phyloP scores from a whole-genome alignment of 2,113 vertebrate genomes.

The Calypte anna region DNA sequence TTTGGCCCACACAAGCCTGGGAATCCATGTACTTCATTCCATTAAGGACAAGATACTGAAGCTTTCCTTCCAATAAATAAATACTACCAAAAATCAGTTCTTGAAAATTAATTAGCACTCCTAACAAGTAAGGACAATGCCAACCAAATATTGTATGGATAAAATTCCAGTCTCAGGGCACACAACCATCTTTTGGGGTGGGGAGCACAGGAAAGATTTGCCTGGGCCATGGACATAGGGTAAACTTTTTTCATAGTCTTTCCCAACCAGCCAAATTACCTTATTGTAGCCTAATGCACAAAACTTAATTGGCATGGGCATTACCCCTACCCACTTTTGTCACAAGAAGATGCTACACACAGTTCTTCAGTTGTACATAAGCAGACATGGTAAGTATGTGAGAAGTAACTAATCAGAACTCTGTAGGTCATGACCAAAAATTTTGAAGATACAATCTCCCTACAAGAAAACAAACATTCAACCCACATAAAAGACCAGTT shows the following conservation, averaged over 20 bases:
- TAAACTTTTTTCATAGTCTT: not conserved
- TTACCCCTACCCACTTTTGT: not conserved
- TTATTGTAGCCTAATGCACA: not conserved
- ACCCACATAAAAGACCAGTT: not conserved
- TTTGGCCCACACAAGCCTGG: not conserved
- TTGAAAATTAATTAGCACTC: not conserved
- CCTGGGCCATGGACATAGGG: accelerated
- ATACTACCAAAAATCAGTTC: not conserved
- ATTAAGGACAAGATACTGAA: not conserved
- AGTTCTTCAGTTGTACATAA: not conserved
- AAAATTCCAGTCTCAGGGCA: not conserved
- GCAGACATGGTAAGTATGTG: accelerated
- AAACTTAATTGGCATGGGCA: not conserved
- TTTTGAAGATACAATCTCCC: not conserved
- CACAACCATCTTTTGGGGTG: not conserved
- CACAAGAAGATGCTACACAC: accelerated
- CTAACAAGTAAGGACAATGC: not conserved
- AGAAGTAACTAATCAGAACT: not conserved
- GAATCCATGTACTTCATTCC: not conserved
- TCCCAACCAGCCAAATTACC: not conserved
- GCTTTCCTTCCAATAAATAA: not conserved
- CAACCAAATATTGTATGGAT: not conserved
- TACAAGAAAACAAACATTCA: not conserved
- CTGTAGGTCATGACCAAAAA: not conserved
- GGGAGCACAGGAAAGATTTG: not conserved